phyloP scores from a whole-genome alignment of 2,888 invertebrate species.

The Thysanoteuthis rhombus region DNA sequence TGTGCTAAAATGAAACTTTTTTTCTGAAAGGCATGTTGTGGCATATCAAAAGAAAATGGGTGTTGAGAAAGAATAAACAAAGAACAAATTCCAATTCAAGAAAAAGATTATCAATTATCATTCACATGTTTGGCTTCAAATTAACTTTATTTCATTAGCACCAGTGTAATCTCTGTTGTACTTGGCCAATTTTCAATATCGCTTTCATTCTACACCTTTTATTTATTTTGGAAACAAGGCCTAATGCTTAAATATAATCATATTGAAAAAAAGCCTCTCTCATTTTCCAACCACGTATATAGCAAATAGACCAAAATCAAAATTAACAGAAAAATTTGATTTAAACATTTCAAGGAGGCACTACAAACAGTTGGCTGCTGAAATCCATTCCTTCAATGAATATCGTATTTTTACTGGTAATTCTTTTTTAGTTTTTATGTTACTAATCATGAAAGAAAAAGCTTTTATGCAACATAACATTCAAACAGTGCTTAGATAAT shows the following conservation, averaged over 20 bases:
- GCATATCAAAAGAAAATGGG: neutral
- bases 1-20: neutral
- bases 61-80: neutral
- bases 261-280: neutral
- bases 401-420: neutral
- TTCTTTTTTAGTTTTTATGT: neutral
- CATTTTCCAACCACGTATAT: neutral
- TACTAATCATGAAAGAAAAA: neutral
- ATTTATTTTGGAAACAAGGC: neutral
- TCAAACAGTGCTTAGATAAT: neutral
- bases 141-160: neutral
- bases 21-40: neutral
- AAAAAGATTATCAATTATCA: neutral
- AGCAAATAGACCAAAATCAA: neutral
- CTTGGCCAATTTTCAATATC: neutral
- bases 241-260: neutral
- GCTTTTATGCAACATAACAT: neutral
- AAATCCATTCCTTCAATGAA: neutral
- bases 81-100: neutral
- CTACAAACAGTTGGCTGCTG: neutral
- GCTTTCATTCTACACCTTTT: neutral
- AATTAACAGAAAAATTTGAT: neutral
- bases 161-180: neutral
- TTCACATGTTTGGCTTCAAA: neutral
- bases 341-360: neutral